A percentile compares a stretch with the other conserved stretches of the same genome.
Evolutionary conservation across 2,113 vertebrate species (phyloP).

Genomic region (Ursus arctos): DNA sequence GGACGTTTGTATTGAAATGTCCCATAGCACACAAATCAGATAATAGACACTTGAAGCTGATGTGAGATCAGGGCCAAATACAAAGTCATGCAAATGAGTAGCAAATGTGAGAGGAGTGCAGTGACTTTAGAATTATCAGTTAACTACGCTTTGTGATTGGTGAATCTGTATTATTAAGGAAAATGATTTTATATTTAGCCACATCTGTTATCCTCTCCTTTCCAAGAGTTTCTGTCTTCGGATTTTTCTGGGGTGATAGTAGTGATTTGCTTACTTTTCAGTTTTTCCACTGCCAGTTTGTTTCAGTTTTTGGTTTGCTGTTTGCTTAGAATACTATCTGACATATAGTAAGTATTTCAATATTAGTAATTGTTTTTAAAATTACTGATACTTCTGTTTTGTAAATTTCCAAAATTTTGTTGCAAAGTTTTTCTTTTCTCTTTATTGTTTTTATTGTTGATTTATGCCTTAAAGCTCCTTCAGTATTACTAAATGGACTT

Average conservation of each 20-base stretch:
- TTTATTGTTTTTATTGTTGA: not conserved
- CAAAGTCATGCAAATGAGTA: not conserved
- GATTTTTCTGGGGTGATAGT: not conserved
- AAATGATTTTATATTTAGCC: constrained; percentile 18
- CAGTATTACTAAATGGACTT: not conserved
- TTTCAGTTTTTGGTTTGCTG: not conserved
- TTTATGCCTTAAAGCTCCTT: not conserved
- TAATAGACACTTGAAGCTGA: not conserved
- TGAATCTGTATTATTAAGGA: not conserved
- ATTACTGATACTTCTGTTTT: not conserved
- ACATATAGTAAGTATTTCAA: not conserved
- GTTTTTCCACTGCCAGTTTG: not conserved
- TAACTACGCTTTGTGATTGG: not conserved
- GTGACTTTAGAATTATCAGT: not conserved
- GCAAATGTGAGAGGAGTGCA: not conserved
- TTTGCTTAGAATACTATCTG: constrained; percentile 37
- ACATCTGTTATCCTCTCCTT: not conserved
- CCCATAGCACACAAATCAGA: not conserved
- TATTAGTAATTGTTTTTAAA: not conserved
- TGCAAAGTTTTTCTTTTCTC: not conserved
- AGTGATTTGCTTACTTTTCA: not conserved
- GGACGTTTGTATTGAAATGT: not conserved
- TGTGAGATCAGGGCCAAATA: not conserved
- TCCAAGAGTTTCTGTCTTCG: not conserved
- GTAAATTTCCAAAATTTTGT: not conserved